Conservation (phyloP, 2,888 invertebrate species). For the Bruchidius siliquastri region DNA sequence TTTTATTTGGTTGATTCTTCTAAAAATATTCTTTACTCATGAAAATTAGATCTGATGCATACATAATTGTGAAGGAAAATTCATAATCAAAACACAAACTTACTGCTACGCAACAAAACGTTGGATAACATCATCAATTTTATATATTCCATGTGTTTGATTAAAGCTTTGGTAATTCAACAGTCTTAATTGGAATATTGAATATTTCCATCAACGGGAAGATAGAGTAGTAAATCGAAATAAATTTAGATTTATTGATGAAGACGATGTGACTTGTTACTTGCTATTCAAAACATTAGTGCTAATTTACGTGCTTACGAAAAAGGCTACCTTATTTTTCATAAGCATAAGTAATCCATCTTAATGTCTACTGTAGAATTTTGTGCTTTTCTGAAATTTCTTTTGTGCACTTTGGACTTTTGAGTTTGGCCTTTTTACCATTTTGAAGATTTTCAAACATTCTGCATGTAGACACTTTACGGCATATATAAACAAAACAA, state of each 20-base stretch:
- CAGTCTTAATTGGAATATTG: no score
- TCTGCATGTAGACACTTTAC: slow-evolving; percentile 44
- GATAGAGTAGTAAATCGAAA: no score
- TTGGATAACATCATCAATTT: no score
- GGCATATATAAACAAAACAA: slow-evolving; percentile 7
- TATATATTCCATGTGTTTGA: no score
- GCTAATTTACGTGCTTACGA: neutral
- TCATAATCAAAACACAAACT: no score
- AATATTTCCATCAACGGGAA: no score
- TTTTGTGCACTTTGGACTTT: slow-evolving; percentile 6
- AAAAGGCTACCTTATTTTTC: neutral
- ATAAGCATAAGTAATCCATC: slow-evolving; percentile 16
- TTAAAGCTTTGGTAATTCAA: no score
- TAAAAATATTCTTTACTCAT: no score
- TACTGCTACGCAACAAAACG: no score
- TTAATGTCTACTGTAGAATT: slow-evolving; percentile 27
- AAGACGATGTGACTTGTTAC: slow-evolving; percentile 1
- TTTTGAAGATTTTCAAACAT: slow-evolving; percentile 46
- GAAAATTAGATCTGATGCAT: no score
- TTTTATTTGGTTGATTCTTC: slow-evolving; percentile 7
- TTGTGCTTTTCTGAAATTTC: slow-evolving; percentile 22
- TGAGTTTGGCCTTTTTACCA: slow-evolving; percentile 22
- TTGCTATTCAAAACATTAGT: neutral
- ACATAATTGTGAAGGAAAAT: no score
- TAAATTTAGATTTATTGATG: neutral